Percentiles rank a stretch among this genome's conserved stretches.
phyloP scores from a whole-genome alignment of 2,797 vertebrate species.

The Mormyrops attenuatus region DNA sequence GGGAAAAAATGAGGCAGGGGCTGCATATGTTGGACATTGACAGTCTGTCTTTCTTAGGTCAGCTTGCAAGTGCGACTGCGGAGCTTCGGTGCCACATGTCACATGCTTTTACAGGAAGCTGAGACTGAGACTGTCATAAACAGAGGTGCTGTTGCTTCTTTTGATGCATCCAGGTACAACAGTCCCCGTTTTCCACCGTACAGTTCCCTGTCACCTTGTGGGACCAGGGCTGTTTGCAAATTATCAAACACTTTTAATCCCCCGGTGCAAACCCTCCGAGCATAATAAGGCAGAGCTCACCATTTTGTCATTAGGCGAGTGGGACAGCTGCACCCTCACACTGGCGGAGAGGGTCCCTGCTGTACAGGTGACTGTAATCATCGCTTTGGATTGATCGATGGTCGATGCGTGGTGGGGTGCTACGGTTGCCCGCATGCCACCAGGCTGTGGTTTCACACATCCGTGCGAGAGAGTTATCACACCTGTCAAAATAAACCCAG shows the following conservation, averaged over 20 bases:
- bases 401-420: background rate
- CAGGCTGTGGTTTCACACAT: background rate
- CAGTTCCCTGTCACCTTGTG: background rate
- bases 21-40: background rate
- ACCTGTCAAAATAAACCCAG: background rate
- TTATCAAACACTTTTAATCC: background rate
- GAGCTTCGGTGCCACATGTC: background rate
- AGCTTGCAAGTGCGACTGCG: background rate
- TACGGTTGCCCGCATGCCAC: background rate
- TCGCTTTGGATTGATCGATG: background rate
- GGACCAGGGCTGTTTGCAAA: background rate
- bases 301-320: background rate
- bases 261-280: background rate
- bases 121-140: background rate
- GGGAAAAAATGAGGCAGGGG: background rate
- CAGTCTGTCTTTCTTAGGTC: background rate
- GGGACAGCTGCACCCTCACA: background rate
- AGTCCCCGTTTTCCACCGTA: background rate
- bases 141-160: background rate
- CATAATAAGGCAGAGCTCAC: background rate
- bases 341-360: background rate
- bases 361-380: background rate
- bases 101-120: background rate
- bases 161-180: background rate
- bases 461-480: background rate